A percentile compares a stretch with the other conserved stretches of the same genome.
Evolutionary conservation across 2,797 vertebrate species (phyloP).

Genomic region (Bradypodion pumilum): DNA sequence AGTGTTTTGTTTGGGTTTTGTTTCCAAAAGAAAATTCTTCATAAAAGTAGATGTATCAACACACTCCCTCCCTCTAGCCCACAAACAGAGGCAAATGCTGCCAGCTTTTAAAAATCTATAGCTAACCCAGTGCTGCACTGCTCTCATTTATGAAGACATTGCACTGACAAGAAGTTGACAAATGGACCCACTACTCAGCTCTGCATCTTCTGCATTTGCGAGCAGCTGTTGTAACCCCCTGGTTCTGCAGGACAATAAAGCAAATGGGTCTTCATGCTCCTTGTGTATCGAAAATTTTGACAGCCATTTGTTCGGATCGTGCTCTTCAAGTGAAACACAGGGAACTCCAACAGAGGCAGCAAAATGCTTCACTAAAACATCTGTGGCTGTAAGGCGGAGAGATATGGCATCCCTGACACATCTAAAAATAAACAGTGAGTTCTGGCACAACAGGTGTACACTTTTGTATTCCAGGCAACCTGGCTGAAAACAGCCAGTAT

Average conservation of each 20-base stretch:
- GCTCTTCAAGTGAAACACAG: neutral
- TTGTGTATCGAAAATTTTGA: neutral
- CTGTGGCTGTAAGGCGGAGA: neutral
- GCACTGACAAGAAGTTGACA: slow-evolving; percentile 31
- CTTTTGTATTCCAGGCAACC: neutral
- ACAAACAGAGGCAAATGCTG: slow-evolving; percentile 31
- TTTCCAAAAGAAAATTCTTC: neutral
- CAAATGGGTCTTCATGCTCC: slow-evolving; percentile 18
- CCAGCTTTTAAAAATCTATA: slow-evolving; percentile 34
- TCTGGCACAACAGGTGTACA: neutral
- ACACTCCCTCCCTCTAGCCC: neutral
- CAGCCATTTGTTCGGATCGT: slow-evolving; percentile 8
- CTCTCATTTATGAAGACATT: slow-evolving; percentile 1
- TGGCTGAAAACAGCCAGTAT: neutral
- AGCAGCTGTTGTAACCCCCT: slow-evolving; percentile 36
- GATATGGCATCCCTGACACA: neutral
- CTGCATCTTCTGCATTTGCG: slow-evolving; percentile 33
- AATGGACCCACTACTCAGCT: neutral
- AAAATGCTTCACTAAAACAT: slow-evolving; percentile 20
- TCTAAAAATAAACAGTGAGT: fast-evolving
- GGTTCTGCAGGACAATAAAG: slow-evolving; percentile 20
- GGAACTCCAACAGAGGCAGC: neutral
- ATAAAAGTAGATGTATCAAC: neutral
- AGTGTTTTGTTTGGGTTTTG: too few species aligned
- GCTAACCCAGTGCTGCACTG: slow-evolving; percentile 14